Conservation (phyloP, 2,888 invertebrate species). For the Rhingia rostrata region DNA sequence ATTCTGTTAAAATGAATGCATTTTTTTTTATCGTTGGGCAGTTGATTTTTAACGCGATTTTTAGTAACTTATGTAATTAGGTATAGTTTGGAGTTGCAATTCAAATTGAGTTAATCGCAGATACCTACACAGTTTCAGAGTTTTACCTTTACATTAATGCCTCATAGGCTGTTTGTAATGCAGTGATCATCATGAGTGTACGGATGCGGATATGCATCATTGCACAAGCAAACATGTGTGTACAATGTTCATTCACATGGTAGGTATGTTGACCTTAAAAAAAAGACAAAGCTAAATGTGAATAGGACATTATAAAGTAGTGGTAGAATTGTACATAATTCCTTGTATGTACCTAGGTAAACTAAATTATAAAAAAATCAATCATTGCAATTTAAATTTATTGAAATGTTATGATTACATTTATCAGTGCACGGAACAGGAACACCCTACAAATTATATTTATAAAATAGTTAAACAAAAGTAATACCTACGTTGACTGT, state of each 20-base stretch:
- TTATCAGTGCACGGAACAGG: no score
- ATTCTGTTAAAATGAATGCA: slow-evolving; percentile 1
- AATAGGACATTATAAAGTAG: neutral
- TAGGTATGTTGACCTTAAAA: slow-evolving; percentile 11
- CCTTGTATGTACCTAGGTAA: no score
- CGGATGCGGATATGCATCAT: slow-evolving; percentile 61
- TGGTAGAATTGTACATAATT: neutral
- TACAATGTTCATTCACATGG: neutral
- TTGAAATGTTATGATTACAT: no score
- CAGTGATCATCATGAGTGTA: slow-evolving; percentile 29
- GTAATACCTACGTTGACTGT: no score
- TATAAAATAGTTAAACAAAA: no score
- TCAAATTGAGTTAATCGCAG: neutral
- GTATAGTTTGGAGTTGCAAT: neutral
- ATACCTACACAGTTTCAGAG: neutral
- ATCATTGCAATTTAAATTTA: no score
- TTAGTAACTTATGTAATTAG: neutral
- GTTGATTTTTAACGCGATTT: neutral
- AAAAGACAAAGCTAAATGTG: neutral
- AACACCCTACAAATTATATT: no score
- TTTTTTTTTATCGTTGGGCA: slow-evolving; percentile 1
- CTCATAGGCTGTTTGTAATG: neutral
- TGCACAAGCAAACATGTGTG: slow-evolving; percentile 34
- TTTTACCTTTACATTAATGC: neutral
- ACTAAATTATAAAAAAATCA: no score